A percentile compares a stretch with the other conserved stretches of the same genome.
Evolutionary conservation across 1,140 invertebrate species (phyloP).

Genomic region (Tachypleus tridentatus): DNA sequence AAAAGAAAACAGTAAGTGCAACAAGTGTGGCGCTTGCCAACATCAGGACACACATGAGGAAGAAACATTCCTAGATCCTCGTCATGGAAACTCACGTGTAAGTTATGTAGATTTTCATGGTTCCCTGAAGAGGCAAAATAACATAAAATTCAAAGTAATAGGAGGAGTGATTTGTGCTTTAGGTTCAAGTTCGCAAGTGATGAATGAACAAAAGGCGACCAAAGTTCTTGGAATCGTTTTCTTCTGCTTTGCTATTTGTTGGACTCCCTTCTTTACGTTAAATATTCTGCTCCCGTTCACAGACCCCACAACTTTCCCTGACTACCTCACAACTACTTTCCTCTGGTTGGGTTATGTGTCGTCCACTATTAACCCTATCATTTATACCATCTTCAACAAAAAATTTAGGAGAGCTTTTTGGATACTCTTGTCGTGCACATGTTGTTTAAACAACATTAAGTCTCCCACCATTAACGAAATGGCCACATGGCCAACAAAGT

Average conservation of each 20-base stretch:
- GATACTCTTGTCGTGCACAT: slow-evolving; percentile 15
- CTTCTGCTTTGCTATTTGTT: slow-evolving; percentile 82
- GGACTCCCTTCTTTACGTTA: slow-evolving; percentile 85
- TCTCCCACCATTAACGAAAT: too few relatives aligned
- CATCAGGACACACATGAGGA: too few relatives aligned
- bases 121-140: too few relatives aligned
- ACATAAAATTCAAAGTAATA: too few relatives aligned
- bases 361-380: slow-evolving; percentile 74
- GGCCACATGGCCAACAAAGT: too few relatives aligned
- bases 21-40: too few relatives aligned
- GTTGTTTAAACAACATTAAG: too few relatives aligned
- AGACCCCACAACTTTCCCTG: slow-evolving; percentile 48
- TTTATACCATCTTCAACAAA: slow-evolving; percentile 76
- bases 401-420: slow-evolving; percentile 82
- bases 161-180: too few relatives aligned
- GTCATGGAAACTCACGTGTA: too few relatives aligned
- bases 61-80: too few relatives aligned
- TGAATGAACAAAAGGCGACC: slow-evolving; percentile 74
- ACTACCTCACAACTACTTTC: slow-evolving; percentile 51
- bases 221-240: slow-evolving; percentile 86
- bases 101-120: too few relatives aligned
- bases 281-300: slow-evolving; percentile 62
- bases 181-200: slow-evolving; percentile 16
- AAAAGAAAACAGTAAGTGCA: too few relatives aligned
- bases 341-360: slow-evolving; percentile 81